These are phyloP conservation scores for Amazona guildingii DNA, from an alignment of 2,113 vertebrate genomes.

Conservation along the genomic window DNA sequence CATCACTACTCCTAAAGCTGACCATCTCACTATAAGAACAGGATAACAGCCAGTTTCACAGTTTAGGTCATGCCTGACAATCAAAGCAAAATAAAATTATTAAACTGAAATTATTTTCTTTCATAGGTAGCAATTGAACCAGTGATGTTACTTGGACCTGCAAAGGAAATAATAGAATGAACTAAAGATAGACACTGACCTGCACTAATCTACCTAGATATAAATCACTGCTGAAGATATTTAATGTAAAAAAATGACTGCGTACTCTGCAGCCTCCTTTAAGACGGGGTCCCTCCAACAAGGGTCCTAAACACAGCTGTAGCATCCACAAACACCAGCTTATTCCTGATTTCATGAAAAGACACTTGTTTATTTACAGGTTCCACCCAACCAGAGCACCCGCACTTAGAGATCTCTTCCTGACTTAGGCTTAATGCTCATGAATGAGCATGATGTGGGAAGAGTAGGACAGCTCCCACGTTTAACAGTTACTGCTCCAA, in stretches of 20 bases:
- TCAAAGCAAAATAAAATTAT: background rate
- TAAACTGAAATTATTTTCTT: background rate
- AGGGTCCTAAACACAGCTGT: background rate
- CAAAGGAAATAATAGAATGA: background rate
- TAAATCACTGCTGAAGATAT: background rate
- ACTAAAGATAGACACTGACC: background rate
- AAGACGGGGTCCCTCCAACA: background rate
- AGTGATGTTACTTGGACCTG: background rate
- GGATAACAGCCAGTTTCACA: background rate
- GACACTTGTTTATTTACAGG: background rate
- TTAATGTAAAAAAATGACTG: background rate
- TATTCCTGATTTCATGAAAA: background rate
- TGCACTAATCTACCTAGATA: background rate
- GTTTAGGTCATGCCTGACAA: background rate
- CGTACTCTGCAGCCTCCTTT: background rate
- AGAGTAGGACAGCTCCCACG: background rate
- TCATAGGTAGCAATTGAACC: background rate
- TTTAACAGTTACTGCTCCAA: constrained; percentile 31
- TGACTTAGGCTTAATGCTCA: background rate
- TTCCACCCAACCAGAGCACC: background rate
- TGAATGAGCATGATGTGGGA: constrained; percentile 20
- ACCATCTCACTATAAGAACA: background rate
- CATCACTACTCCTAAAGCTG: background rate
- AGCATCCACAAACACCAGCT: background rate
- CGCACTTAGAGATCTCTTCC: background rate